Evolutionary conservation across 2,113 vertebrate genomes (phyloP), one percentile per base, ranked within the genome.

Genomic region (Antigone vipio): DNA sequence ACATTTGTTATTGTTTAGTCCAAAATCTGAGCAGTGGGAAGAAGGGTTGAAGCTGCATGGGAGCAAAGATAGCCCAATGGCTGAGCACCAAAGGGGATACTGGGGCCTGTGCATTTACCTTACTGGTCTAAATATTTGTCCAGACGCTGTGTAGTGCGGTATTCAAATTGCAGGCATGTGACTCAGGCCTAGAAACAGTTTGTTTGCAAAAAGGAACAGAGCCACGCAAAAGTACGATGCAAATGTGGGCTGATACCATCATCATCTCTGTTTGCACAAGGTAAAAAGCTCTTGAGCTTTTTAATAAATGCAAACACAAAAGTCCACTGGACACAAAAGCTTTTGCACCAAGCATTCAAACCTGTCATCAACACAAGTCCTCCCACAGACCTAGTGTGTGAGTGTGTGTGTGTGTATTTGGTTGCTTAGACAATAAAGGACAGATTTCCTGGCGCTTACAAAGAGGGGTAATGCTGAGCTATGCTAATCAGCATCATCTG

Each of bases 401-500:
- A 60, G 69, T 62, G 23, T 71, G 23, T 80, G 69, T 58, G 80
- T 71, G 58, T 95, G 50, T 95, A 15, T 89, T 93, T 88, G 74
- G 92, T 84, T 93, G 66, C 91, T 69, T 75, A 94, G 83, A 95
- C 88, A 97, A 94, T 95, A 85, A 93, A 69, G 90, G 93, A 94
- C 93, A 96, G 92, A 95, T 92, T 96, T 86, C 64, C 92, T 94
- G 89, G 85, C 47, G 4, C 83, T 78, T 38, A 45, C 73, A 76
- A 88, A 93, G 66, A 58, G 17, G 49, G 50, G 20, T 85, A 78
- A 69, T 87, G 91, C 84, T 96, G 86, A 97, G 88, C 92, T 96
- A 92, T 88, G 91, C 80, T 95, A 95, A 96, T 96, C 18, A 32
- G 91, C 95, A 97, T 97, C 94, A 94, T 91, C 91, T 96, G 94